Evolutionary conservation across 2,113 vertebrate species (phyloP).

Genomic region (Maccullochella peelii): DNA sequence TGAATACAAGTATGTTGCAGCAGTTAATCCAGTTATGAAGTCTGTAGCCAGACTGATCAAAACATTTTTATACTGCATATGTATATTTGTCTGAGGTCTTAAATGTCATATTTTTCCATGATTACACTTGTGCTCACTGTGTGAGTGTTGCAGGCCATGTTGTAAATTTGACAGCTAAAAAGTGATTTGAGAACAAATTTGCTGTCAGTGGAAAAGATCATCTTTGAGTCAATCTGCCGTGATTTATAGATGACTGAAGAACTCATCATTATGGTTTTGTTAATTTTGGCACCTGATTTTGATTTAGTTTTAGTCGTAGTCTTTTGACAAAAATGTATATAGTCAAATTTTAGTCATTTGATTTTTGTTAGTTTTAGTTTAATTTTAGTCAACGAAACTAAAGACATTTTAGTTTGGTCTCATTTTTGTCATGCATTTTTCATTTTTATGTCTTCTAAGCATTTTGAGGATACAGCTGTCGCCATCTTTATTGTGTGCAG

Average conservation of each 20-base stretch:
- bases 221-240: not conserved
- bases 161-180: slow-evolving; percentile 19
- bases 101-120: not conserved
- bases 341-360: no score
- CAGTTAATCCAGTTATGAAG: slow-evolving; percentile 24
- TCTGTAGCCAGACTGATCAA: not conserved
- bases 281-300: no score
- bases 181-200: not conserved
- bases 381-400: no score
- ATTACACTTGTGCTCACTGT: not conserved
- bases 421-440: no score
- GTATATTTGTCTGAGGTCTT: not conserved
- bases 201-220: not conserved
- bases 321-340: no score
- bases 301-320: no score
- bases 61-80: not conserved
- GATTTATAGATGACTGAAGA: not conserved
- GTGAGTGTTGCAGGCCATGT: not conserved
- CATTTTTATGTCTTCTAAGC: no score
- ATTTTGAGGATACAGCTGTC: no score
- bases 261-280: not conserved
- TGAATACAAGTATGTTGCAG: slow-evolving; percentile 45
- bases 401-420: no score
- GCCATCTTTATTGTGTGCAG: no score
- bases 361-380: no score